Conservation (phyloP, 2,888 invertebrate species). For the Lasioglossum morio region DNA sequence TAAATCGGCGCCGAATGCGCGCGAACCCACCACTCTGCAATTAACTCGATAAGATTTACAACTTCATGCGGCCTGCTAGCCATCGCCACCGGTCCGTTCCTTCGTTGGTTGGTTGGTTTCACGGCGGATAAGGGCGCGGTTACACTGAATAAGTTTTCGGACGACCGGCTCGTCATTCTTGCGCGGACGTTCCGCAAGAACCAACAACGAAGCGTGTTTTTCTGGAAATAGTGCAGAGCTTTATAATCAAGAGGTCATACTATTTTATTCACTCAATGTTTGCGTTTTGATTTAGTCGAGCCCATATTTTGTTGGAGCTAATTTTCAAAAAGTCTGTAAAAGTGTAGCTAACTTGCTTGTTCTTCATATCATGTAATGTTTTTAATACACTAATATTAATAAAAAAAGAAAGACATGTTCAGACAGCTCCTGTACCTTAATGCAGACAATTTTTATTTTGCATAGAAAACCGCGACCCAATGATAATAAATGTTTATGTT, state of each 20-base stretch:
- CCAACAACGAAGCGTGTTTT: not conserved
- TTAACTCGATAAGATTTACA: slow-evolving; percentile 60
- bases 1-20: slow-evolving; percentile 37
- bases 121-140: not conserved
- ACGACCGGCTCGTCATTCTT: not conserved
- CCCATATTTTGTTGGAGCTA: too few relatives aligned
- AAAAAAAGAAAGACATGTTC: too few relatives aligned
- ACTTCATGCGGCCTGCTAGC: slow-evolving; percentile 21
- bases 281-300: too few relatives aligned
- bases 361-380: too few relatives aligned
- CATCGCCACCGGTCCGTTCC: slow-evolving; percentile 11
- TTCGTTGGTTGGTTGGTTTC: not conserved
- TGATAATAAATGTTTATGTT: too few relatives aligned
- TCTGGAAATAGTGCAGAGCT: not conserved
- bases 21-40: slow-evolving; percentile 44
- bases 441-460: too few relatives aligned
- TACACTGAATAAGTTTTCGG: not conserved
- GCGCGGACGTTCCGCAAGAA: not conserved
- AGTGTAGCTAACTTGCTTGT: too few relatives aligned
- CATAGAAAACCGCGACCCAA: too few relatives aligned
- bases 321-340: too few relatives aligned
- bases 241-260: not conserved
- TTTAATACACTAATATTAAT: too few relatives aligned
- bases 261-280: too few relatives aligned
- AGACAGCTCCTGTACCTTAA: too few relatives aligned